A percentile compares a stretch with the other conserved stretches of the same genome.
Evolutionary conservation across 2,797 vertebrate genomes (phyloP).

Genomic region (Sciurus vulgaris): DNA sequence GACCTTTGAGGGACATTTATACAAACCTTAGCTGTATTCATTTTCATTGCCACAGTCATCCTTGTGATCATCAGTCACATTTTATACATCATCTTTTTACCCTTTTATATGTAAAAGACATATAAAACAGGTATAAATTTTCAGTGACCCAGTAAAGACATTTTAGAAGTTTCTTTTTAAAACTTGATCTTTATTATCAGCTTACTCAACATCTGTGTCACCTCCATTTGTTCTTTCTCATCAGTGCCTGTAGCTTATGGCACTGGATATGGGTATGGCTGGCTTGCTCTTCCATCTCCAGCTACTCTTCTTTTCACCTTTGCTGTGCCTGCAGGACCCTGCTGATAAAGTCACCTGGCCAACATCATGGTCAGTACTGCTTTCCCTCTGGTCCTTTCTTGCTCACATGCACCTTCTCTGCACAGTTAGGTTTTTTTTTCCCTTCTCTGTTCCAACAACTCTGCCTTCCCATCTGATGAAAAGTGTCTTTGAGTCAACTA

Average conservation of each 20-base stretch:
- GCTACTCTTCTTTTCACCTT: not conserved
- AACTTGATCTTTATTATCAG: not conserved
- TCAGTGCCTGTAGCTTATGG: not conserved
- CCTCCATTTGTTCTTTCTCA: not conserved
- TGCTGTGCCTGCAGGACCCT: not conserved
- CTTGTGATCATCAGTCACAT: not conserved
- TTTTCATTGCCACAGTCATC: not conserved
- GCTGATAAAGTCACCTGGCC: not conserved
- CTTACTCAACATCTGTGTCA: not conserved
- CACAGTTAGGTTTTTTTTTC: not conserved
- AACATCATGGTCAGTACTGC: not conserved
- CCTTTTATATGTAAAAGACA: not conserved
- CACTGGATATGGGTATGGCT: not conserved
- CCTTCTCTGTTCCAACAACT: not conserved
- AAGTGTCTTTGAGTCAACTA: not conserved
- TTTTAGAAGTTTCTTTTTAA: not conserved
- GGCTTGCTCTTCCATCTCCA: not conserved
- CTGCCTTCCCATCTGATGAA: not conserved
- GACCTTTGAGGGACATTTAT: not conserved
- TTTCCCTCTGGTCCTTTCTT: not conserved
- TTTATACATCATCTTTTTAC: not conserved
- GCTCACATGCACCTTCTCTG: not conserved
- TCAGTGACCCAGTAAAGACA: not conserved
- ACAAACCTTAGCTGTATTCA: not conserved
- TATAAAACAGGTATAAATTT: not conserved